phyloP scores from a whole-genome alignment of 2,797 vertebrate genomes.

The Leptodactylus fallax region DNA sequence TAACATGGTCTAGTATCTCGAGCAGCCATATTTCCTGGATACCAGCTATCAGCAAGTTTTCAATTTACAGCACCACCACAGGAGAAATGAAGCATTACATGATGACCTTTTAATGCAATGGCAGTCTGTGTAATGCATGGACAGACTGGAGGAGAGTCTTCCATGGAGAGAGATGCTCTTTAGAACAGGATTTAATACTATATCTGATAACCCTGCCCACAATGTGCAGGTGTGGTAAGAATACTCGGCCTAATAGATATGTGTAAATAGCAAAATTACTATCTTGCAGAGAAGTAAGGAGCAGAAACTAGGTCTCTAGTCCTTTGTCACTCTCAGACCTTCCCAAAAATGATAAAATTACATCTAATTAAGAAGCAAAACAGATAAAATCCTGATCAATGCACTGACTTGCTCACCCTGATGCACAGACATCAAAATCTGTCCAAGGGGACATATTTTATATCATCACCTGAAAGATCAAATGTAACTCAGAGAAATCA shows the following conservation, averaged over 20 bases:
- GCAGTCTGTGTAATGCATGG: neutral
- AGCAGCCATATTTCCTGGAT: too few species aligned
- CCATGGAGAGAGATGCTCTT: too few species aligned
- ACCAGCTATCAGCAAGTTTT: neutral
- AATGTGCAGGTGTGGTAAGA: too few species aligned
- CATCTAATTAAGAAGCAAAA: neutral
- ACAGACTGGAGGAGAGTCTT: neutral
- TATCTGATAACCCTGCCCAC: too few species aligned
- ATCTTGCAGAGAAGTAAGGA: too few species aligned
- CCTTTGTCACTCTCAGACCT: neutral
- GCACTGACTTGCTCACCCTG: neutral
- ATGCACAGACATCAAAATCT: neutral
- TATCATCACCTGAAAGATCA: neutral
- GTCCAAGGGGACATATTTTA: slow-evolving; percentile 3
- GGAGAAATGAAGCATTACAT: neutral
- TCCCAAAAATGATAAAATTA: neutral
- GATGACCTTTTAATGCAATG: neutral
- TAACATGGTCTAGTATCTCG: too few species aligned
- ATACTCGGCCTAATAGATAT: too few species aligned
- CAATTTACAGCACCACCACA: neutral
- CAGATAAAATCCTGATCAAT: neutral
- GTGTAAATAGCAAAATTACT: too few species aligned
- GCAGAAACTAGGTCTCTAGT: neutral
- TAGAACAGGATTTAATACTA: too few species aligned
- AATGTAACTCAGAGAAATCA: neutral